Evolutionary conservation across 2,797 vertebrate genomes (phyloP).

Genomic region (Premnoplex brunnescens): DNA sequence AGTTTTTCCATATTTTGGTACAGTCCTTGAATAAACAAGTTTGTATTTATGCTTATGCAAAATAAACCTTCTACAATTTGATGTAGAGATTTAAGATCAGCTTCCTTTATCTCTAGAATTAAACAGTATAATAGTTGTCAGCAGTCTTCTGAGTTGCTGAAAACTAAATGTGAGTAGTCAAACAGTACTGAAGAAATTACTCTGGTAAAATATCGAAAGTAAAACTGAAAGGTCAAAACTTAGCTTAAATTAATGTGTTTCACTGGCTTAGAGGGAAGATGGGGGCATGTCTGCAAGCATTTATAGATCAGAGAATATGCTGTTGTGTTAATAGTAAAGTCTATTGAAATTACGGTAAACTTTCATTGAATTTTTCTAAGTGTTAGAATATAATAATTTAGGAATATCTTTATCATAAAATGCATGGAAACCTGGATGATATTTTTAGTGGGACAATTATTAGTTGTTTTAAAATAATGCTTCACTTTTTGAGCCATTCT

Average conservation of each 20-base stretch:
- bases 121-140: not conserved
- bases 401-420: not conserved
- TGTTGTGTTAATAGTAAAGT: not conserved
- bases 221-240: not conserved
- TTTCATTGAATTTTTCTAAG: not conserved
- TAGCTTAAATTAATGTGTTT: not conserved
- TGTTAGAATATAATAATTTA: not conserved
- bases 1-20: not conserved
- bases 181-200: not conserved
- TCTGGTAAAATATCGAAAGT: not conserved
- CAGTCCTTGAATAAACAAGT: not conserved
- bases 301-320: not conserved
- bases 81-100: not conserved
- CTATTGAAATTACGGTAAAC: not conserved
- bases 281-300: not conserved
- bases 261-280: not conserved
- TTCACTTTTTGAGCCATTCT: not conserved
- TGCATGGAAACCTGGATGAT: not conserved
- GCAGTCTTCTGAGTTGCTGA: not conserved
- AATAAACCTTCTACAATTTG: not conserved
- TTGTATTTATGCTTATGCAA: not conserved
- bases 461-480: not conserved
- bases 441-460: not conserved
- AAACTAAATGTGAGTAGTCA: not conserved
- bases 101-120: not conserved